A percentile compares a stretch with the other conserved stretches of the same genome.
Evolutionary conservation across 2,113 vertebrate species (phyloP).

Genomic region (Rhabdomys dilectus): DNA sequence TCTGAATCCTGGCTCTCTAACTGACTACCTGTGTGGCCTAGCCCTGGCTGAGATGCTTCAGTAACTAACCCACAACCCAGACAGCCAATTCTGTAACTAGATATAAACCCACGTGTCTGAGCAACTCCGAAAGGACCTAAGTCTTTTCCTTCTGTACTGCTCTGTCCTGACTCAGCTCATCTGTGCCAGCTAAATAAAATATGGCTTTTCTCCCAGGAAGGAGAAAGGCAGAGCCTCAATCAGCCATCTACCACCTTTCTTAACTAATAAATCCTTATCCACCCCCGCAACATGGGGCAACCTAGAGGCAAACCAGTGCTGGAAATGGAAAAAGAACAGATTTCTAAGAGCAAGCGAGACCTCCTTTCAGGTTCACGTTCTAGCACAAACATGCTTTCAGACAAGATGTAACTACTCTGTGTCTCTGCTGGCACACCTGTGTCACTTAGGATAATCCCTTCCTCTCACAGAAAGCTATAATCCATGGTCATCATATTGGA

Average conservation of each 20-base stretch:
- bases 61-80: background rate
- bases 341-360: slow-evolving; percentile 38
- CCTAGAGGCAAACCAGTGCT: background rate
- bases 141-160: background rate
- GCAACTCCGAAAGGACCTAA: background rate
- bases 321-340: background rate
- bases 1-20: slow-evolving; percentile 34
- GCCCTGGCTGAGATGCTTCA: background rate
- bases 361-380: slow-evolving; percentile 23
- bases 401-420: slow-evolving; percentile 2
- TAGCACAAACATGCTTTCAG: background rate
- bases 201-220: slow-evolving; percentile 50
- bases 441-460: background rate
- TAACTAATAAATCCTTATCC: slow-evolving; percentile 11
- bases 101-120: background rate
- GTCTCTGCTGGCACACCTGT: background rate
- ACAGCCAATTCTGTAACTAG: background rate
- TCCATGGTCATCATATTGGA: background rate
- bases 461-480: background rate
- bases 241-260: background rate
- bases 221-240: slow-evolving; percentile 37
- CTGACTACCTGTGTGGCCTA: background rate
- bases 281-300: background rate
- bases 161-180: background rate
- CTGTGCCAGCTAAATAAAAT: background rate